phyloP scores from a whole-genome alignment of 2,113 vertebrate species.

The Siniperca chuatsi region DNA sequence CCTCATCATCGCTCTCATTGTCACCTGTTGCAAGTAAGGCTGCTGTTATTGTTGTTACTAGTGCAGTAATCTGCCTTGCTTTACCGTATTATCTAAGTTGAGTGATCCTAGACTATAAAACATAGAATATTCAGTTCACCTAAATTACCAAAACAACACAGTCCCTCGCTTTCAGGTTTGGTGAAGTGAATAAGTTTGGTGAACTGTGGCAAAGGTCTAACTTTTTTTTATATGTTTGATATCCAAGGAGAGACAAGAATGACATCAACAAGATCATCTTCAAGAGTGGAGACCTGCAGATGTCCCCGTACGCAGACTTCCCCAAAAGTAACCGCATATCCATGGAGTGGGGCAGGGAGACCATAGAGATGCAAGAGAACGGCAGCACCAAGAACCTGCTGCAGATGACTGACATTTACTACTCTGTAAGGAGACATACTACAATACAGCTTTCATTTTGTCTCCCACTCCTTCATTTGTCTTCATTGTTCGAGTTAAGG shows the following conservation, averaged over 20 bases:
- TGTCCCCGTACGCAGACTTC: slow-evolving; percentile 96
- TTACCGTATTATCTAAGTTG: background rate
- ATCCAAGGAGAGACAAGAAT: slow-evolving; percentile 94
- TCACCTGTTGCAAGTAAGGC: slow-evolving; percentile 94
- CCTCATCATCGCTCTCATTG: slow-evolving; percentile 90
- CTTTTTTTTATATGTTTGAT: slow-evolving; percentile 3
- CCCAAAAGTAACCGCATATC: slow-evolving; percentile 92
- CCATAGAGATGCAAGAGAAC: slow-evolving; percentile 99
- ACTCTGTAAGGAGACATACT: slow-evolving; percentile 86
- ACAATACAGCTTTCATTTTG: background rate
- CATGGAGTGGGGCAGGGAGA: slow-evolving; percentile 96
- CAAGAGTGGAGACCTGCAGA: slow-evolving; percentile 96
- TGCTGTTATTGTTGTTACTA: background rate
- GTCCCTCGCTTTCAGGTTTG: background rate
- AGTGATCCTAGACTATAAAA: background rate
- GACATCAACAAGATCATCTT: slow-evolving; percentile 99
- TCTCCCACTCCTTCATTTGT: background rate
- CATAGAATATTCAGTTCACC: background rate
- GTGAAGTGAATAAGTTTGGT: background rate
- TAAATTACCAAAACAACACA: background rate
- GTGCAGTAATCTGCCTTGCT: background rate
- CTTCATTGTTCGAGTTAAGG: background rate
- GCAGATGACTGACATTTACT: slow-evolving; percentile 97
- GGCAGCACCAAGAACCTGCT: slow-evolving; percentile 99
- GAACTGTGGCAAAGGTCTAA: background rate